Evolutionary conservation across 2,888 invertebrate species (phyloP).

Genomic region (Falcaria lacertinaria): DNA sequence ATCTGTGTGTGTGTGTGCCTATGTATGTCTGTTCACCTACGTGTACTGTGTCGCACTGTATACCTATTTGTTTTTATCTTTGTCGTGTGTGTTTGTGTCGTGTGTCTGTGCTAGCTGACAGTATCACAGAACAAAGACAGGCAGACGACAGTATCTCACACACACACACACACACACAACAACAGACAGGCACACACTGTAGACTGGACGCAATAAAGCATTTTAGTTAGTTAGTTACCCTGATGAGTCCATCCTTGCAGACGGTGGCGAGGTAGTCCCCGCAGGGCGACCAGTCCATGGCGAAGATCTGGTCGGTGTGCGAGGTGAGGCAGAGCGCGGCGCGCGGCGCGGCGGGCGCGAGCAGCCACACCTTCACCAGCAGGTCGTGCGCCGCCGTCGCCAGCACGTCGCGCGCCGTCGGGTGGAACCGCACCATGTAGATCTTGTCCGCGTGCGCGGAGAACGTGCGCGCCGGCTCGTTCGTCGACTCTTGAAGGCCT

Average conservation of each 20-base stretch:
- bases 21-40: too few relatives aligned
- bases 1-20: too few relatives aligned
- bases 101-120: too few relatives aligned
- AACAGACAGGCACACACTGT: too few relatives aligned
- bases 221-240: too few relatives aligned
- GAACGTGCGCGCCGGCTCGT: slow-evolving; percentile 82
- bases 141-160: too few relatives aligned
- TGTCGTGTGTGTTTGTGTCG: too few relatives aligned
- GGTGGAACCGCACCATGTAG: slow-evolving; percentile 92
- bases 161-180: too few relatives aligned
- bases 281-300: slow-evolving; percentile 95
- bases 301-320: slow-evolving; percentile 94
- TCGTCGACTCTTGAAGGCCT: slow-evolving; percentile 87
- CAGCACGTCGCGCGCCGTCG: slow-evolving; percentile 90
- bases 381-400: slow-evolving; percentile 95
- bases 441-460: slow-evolving; percentile 94
- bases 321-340: slow-evolving; percentile 81
- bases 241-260: slow-evolving; percentile 91
- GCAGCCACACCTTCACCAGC: slow-evolving; percentile 93
- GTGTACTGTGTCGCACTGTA: too few relatives aligned
- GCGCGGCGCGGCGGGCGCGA: slow-evolving; percentile 60
- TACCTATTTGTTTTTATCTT: too few relatives aligned
- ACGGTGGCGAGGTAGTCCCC: slow-evolving; percentile 92
- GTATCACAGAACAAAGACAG: too few relatives aligned
- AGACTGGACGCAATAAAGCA: too few relatives aligned